Evolutionary conservation across 2,888 invertebrate species (phyloP), one percentile per base, ranked within the genome.

Genomic region (Pristionchus japonicus): DNA sequence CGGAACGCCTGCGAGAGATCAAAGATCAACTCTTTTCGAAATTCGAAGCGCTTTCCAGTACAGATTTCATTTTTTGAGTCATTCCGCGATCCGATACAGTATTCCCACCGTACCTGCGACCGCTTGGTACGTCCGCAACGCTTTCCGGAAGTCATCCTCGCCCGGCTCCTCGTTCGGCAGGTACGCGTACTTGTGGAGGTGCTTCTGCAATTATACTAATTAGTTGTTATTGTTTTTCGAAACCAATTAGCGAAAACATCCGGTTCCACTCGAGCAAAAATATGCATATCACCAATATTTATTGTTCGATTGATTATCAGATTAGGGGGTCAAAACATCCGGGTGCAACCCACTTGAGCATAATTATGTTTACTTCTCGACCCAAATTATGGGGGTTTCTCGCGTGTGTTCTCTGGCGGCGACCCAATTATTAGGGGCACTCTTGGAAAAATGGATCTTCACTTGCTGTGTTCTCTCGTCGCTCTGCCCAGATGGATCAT

Each of bases 181-280:
- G 88, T 94, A 93, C 40, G 94, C 94, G 89, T 91, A 94, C 61
- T 92, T 90, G 84, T 91, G 87, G 67, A 94, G 89, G 88, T 94
- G 92, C 84, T 91, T 89, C 94, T 94, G 89, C 40, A 89, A 93
- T n/a, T 2, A 37, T 70, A n/a, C 37, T 37, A 27, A 43, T 52
- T 4, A 20, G 13, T n/a, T 57, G 52, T 52, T 83, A 31, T 31
- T 37, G 0, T 23, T 83, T 34, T 13, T 67, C n/a, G 17, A 57
- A n/a, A n/a, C n/a, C n/a, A n/a, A n/a, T n/a, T n/a, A n/a, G n/a
- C n/a, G n/a, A n/a, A n/a, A n/a, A n/a, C n/a, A n/a, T n/a, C n/a
- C n/a, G n/a, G n/a, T n/a, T n/a, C n/a, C n/a, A n/a, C n/a, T n/a
- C n/a, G n/a, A n/a, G n/a, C n/a, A n/a, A n/a, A n/a, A n/a, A n/a